Evolutionary conservation across 2,113 vertebrate genomes (phyloP).

Genomic region (Eudyptes chrysolophus): DNA sequence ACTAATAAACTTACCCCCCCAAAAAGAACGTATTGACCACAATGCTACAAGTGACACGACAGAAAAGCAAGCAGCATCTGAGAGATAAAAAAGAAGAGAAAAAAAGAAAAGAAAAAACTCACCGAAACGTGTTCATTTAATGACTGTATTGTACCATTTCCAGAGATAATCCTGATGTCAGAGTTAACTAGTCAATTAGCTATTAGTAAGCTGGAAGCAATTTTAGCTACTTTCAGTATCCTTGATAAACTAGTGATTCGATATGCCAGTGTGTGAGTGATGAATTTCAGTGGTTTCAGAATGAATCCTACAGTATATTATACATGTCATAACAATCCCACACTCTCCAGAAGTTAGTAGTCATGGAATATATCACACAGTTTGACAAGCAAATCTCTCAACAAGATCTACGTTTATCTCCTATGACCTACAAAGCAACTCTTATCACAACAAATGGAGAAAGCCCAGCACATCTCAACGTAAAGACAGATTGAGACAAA

Average conservation of each 20-base stretch:
- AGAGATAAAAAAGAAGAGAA: not conserved
- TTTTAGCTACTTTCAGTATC: conserved; percentile 36
- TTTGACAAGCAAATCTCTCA: conserved; percentile 71
- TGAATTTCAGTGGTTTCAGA: conserved; percentile 62
- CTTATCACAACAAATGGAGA: conserved; percentile 71
- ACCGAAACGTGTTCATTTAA: not conserved
- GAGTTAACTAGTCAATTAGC: conserved; percentile 27
- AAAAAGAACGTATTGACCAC: not conserved
- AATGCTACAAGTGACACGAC: not conserved
- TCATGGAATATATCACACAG: conserved; percentile 63
- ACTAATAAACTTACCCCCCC: not conserved
- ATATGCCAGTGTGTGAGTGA: conserved; percentile 45
- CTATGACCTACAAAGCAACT: conserved; percentile 66
- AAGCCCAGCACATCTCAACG: conserved; percentile 50
- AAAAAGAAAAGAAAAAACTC: not conserved
- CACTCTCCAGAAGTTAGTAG: conserved; percentile 70
- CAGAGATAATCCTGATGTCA: not conserved
- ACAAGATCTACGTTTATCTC: conserved; percentile 65
- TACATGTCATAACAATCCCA: conserved; percentile 72
- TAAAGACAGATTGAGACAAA: conserved; percentile 66
- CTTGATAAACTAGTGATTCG: conserved; percentile 42
- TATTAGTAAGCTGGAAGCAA: conserved; percentile 35
- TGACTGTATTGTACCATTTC: not conserved
- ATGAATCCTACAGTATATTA: conserved; percentile 62
- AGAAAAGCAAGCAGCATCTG: not conserved